Base-by-base conservation (phyloP, 2,113 vertebrate genomes). In the Nematolebias whitei region DNA sequence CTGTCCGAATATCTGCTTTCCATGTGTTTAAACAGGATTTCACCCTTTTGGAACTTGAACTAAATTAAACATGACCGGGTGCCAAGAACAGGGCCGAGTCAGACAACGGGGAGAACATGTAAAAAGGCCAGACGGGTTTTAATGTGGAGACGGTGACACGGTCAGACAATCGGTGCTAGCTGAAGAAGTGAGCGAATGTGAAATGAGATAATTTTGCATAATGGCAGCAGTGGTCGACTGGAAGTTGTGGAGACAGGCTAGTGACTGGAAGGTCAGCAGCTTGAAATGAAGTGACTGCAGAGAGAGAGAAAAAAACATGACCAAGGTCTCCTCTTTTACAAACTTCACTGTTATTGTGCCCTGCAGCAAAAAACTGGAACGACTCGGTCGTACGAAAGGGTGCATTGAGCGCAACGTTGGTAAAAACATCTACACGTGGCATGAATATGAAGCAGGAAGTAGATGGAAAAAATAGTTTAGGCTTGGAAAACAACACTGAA, bases 61-160 rank as follows among this genome's bases (percentile, higher is more conserved):
- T 45, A 85, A 85, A 89, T 85, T 9, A 63, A 64, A 85, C 63
- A 2, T 16, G 84, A 89, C 86, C 75, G 79, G 80, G 72, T 85
- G 84, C 82, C 86, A 85, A 67, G 72, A 80, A 38, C 44, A 43
- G 68, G 60, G 35, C 23, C 1, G 39, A 69, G 76, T 64, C 22
- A 32, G 70, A 80, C 67, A 57, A 68, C 72, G 24, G 69, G 76
- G 80, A 63, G 78, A 79, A 86, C 84, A 80, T 76, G 77, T 86
- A 86, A 86, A 88, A 89, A 89, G 86, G 84, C 88, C 82, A 85
- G 84, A 83, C 85, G 70, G 71, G 64, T 71, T 84, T 82, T 61
- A 67, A 61, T 71, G 74, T 12, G 35, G 76, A 82, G 80, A 88
- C 13, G 52, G 58, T 63, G 76, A 88, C 58, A 4, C 44, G 48